phyloP scores from a whole-genome alignment of 2,888 invertebrate species.

The Ernsta delagoae region DNA sequence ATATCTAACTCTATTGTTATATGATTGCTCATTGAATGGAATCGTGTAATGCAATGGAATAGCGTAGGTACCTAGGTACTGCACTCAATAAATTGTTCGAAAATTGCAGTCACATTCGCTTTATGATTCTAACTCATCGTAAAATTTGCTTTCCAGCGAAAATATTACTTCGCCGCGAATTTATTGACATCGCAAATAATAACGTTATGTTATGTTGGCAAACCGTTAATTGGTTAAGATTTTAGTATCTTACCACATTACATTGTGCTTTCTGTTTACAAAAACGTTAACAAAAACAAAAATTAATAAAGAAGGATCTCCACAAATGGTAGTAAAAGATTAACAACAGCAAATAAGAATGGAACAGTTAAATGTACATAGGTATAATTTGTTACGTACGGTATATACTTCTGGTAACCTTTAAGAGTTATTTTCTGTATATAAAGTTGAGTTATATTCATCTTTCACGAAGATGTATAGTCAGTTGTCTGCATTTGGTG shows the following conservation, averaged over 20 bases:
- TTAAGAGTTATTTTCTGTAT: constrained; percentile 21
- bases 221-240: neutral
- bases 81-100: constrained; percentile 22
- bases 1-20: no score
- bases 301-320: no score
- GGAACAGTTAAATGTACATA: no score
- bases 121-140: constrained; percentile 16
- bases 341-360: no score
- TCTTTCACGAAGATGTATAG: constrained; percentile 33
- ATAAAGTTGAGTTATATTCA: constrained; percentile 22
- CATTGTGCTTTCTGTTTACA: no score
- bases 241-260: no score
- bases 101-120: constrained; percentile 24
- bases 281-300: no score
- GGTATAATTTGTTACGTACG: no score
- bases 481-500: constrained; percentile 29
- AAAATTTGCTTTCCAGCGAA: constrained; percentile 19
- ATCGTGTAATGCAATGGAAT: constrained; percentile 17
- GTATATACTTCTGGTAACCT: constrained; percentile 17
- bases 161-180: constrained; percentile 18
- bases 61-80: neutral
- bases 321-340: no score
- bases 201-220: neutral
- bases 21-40: constrained; percentile 24
- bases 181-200: constrained; percentile 10